phyloP scores from a whole-genome alignment of 2,888 invertebrate species.

The Heteromyza rotundicornis region DNA sequence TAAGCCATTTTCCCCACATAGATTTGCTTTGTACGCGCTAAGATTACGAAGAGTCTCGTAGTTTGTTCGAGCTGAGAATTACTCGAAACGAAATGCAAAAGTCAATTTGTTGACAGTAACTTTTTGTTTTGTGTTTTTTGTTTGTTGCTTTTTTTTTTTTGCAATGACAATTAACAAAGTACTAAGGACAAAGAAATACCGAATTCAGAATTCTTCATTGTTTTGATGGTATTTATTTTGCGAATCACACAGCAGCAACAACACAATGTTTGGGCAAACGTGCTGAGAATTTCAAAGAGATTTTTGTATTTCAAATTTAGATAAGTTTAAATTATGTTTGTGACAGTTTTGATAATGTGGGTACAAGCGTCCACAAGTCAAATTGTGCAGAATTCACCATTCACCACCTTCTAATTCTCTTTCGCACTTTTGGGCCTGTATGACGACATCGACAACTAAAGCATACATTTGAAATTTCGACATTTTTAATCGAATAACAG shows the following conservation, averaged over 20 bases:
- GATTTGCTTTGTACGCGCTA: background rate
- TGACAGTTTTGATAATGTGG: background rate
- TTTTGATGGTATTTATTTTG: background rate
- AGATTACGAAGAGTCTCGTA: background rate
- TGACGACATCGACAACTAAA: background rate
- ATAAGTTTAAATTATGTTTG: too few relatives aligned
- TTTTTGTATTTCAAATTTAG: too few relatives aligned
- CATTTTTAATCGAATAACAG: constrained; percentile 1
- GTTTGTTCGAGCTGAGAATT: background rate
- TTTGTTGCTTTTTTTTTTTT: too few relatives aligned
- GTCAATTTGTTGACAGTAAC: background rate
- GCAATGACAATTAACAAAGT: background rate
- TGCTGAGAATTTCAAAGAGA: too few relatives aligned
- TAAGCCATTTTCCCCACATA: too few relatives aligned
- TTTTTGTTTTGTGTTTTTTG: too few relatives aligned
- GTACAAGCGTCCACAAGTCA: background rate
- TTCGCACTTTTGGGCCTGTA: background rate
- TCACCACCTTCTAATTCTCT: background rate
- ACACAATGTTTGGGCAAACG: too few relatives aligned
- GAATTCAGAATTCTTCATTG: background rate
- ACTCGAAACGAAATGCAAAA: background rate
- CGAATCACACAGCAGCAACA: too few relatives aligned
- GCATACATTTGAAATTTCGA: background rate
- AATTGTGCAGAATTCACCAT: background rate
- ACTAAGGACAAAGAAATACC: too few relatives aligned